Conservation (phyloP, 2,888 invertebrate genomes). For the Archips xylosteana region DNA sequence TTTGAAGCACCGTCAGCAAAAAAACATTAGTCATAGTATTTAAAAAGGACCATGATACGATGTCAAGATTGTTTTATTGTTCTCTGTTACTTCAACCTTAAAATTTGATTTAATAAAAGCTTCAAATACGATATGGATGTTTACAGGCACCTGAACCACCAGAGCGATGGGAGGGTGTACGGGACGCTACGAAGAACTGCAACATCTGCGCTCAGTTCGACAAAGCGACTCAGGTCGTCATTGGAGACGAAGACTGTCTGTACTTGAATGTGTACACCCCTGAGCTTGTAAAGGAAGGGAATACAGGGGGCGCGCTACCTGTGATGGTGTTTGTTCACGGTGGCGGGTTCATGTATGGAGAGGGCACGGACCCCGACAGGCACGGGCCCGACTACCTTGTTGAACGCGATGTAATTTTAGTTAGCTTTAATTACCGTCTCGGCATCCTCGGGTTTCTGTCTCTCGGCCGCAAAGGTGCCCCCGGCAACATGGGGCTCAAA, state of each 20-base stretch:
- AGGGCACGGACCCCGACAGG: slow-evolving; percentile 68
- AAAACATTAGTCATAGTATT: no score
- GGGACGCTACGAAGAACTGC: slow-evolving; percentile 87
- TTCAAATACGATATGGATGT: slow-evolving; percentile 16
- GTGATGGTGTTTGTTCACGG: slow-evolving; percentile 82
- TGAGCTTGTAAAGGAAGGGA: slow-evolving; percentile 57
- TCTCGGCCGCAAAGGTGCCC: slow-evolving; percentile 71
- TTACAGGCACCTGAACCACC: slow-evolving; percentile 71
- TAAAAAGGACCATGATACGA: no score
- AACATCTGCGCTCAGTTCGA: slow-evolving; percentile 88
- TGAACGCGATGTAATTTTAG: slow-evolving; percentile 73
- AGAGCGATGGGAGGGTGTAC: slow-evolving; percentile 84
- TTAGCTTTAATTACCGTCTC: slow-evolving; percentile 76
- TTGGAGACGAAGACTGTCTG: slow-evolving; percentile 87
- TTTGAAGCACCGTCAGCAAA: no score
- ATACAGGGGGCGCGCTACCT: slow-evolving; percentile 54
- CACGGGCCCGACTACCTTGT: slow-evolving; percentile 78
- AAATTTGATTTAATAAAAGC: no score
- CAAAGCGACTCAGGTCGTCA: slow-evolving; percentile 76
- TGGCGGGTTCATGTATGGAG: slow-evolving; percentile 77
- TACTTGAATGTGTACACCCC: slow-evolving; percentile 89
- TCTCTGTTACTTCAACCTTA: no score
- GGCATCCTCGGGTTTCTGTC: slow-evolving; percentile 77
- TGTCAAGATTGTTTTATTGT: no score
- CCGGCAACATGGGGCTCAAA: slow-evolving; percentile 81